Evolutionary conservation across 2,797 vertebrate genomes (phyloP).

Genomic region (Hemitrygon akajei): DNA sequence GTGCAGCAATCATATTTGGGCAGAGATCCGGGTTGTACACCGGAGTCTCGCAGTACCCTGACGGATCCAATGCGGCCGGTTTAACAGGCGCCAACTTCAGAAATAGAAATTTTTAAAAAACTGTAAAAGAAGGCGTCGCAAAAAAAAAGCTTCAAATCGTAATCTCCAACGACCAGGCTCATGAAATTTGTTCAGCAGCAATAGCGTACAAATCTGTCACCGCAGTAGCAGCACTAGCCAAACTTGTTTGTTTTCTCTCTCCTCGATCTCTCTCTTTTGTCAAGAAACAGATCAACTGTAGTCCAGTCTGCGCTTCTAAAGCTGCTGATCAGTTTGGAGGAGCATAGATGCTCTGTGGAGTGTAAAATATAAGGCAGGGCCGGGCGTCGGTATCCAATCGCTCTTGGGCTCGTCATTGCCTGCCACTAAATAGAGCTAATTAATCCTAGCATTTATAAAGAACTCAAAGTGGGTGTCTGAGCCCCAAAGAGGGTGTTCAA

Average conservation of each 20-base stretch:
- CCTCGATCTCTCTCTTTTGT: slow-evolving; percentile 37
- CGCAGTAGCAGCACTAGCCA: slow-evolving; percentile 58
- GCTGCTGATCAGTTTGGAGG: slow-evolving; percentile 80
- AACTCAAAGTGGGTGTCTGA: slow-evolving; percentile 63
- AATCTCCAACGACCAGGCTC: background rate
- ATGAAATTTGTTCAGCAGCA: slow-evolving; percentile 3
- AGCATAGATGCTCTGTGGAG: slow-evolving; percentile 70
- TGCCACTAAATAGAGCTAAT: slow-evolving; percentile 79
- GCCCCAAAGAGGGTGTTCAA: background rate
- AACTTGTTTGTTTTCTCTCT: slow-evolving; percentile 57
- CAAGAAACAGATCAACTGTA: slow-evolving; percentile 31
- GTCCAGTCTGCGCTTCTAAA: slow-evolving; percentile 50
- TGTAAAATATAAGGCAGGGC: slow-evolving; percentile 94
- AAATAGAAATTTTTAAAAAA: background rate
- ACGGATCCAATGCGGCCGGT: slow-evolving; percentile 96
- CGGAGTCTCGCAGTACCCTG: slow-evolving; percentile 86
- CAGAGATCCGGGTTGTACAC: slow-evolving; percentile 88
- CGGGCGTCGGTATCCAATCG: slow-evolving; percentile 83
- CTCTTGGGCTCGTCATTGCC: slow-evolving; percentile 78
- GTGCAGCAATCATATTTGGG: slow-evolving; percentile 85
- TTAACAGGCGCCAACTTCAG: slow-evolving; percentile 94
- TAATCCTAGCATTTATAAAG: slow-evolving; percentile 70
- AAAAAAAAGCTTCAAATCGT: background rate
- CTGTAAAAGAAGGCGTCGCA: background rate
- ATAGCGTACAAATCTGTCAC: slow-evolving; percentile 54